Conservation (phyloP, 2,888 invertebrate genomes). For the Tachina fera region DNA sequence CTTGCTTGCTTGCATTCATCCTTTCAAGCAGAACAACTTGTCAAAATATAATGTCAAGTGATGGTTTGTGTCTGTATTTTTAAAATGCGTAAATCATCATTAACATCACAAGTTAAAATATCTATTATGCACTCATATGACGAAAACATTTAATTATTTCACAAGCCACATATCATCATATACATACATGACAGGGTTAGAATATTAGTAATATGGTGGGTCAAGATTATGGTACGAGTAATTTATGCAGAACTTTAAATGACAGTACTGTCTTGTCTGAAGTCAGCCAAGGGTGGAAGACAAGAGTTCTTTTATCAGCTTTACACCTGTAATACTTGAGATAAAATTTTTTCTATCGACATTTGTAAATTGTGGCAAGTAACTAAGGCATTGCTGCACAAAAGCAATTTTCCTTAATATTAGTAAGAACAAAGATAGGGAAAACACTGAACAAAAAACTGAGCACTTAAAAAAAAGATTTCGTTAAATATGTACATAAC, state of each 20-base stretch:
- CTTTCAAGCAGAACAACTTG: conserved; percentile 18
- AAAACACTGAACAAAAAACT: no score
- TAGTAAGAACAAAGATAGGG: no score
- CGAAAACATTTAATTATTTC: conserved; percentile 16
- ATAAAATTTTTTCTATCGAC: background rate
- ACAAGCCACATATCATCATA: background rate
- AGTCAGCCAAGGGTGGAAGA: conserved; percentile 10
- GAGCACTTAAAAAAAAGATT: no score
- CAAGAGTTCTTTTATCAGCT: background rate
- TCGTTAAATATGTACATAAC: no score
- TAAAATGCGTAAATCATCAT: conserved; percentile 49
- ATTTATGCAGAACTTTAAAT: conserved; percentile 21
- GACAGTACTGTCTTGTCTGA: background rate
- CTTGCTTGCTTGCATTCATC: background rate
- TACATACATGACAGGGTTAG: background rate
- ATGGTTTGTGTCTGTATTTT: conserved; percentile 11
- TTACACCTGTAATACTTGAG: background rate
- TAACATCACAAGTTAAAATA: conserved; percentile 7
- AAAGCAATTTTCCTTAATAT: no score
- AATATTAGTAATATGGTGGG: background rate
- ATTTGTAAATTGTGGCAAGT: background rate
- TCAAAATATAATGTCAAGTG: conserved; percentile 42
- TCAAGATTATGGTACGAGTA: background rate
- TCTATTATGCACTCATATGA: background rate
- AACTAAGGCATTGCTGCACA: no score